Evolutionary conservation across 2,888 invertebrate genomes (phyloP), one percentile per base, ranked within the genome.

Genomic region (Scaptomyza polygonia): DNA sequence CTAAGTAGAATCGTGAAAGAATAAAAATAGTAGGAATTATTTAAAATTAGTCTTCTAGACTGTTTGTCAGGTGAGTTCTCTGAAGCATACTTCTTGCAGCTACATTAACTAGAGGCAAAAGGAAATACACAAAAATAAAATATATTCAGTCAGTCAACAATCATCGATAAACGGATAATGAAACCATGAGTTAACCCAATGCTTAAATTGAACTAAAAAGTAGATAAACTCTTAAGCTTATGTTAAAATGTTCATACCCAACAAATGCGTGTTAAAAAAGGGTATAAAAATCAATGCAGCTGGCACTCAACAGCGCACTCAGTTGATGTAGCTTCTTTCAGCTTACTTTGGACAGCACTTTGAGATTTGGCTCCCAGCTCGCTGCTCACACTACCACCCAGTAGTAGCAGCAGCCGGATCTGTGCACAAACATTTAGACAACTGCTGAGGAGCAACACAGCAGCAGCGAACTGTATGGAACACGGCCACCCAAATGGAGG

Each of bases 221-320:
- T 42, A 21, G 7, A 8, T 14, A 45, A 4, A 21, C 21, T 6
- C 4, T 29, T 27, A 1, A 27, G 27, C 3, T 6, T 27, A 2
- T 27, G 11, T 14, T n/a, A 0, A 18, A 8, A 5, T 21, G n/a
- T 32, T 12, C 34, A 21, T 36, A 39, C 12, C 16, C 12, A 48
- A 18, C n/a, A 11, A 14, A n/a, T 36, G 21, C 4, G 16, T 32
- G n/a, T 18, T 7, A 9, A 16, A 4, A 9, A 49, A 62, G 78
- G 62, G 76, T 67, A 78, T 70, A 49, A 72, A 77, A 81, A 84
- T 81, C 81, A 80, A 81, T 81, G 81, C 65, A 67, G 66, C 72
- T 81, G 70, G 58, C 68, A 77, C 61, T 71, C 68, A 61, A 61
- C 72, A 11, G 36, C 21, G 21, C 34, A 49, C 36, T 49, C 25